Evolutionary conservation across 2,113 vertebrate species (phyloP), one percentile per base, ranked within the genome.

Genomic region (Mustela lutreola): DNA sequence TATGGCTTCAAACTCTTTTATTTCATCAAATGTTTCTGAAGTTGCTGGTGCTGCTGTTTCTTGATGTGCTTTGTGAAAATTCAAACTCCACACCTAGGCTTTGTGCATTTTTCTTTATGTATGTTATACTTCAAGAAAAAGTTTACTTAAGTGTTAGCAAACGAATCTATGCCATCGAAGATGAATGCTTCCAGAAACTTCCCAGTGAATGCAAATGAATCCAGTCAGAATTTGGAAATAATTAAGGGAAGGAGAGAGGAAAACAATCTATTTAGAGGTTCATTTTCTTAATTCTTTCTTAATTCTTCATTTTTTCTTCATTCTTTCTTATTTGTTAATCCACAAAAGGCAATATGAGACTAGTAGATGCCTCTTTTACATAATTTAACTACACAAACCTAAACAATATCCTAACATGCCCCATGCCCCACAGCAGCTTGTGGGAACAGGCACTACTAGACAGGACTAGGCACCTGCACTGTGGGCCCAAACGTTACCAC

Each of bases 261-360:
- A 97, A 85, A 78, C 95, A 91, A 84, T 76, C 50, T 79, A 91
- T 22, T 67, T 58, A 92, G 48, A 67, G 14, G 62, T 14, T 87
- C 12, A 9, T 62, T 53, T 93, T 82, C 58, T 60, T 60, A 60
- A 60, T 22, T 60, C 58, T 60, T 60, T 60, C 22, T 60, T 24
- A 60, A 60, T 60, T 60, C 58, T 60, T 60, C 21, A 60, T 22
- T 60, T 60, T 60, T 60, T 60, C 58, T 60, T 60, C 24, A 60
- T 60, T 60, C 58, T 60, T 60, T 60, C 53, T 14, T 85, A 62
- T 39, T 39, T 81, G 39, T 65, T 91, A 90, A 84, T 48, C 21
- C 24, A 89, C 11, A 88, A 83, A 65, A 88, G 70, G 56, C 26
- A 42, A 60, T 22, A 36, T 85, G 16, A 31, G 75, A 90, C 31